Evolutionary conservation across 2,888 invertebrate species (phyloP).

Genomic region (Macrosiphum euphorbiae): DNA sequence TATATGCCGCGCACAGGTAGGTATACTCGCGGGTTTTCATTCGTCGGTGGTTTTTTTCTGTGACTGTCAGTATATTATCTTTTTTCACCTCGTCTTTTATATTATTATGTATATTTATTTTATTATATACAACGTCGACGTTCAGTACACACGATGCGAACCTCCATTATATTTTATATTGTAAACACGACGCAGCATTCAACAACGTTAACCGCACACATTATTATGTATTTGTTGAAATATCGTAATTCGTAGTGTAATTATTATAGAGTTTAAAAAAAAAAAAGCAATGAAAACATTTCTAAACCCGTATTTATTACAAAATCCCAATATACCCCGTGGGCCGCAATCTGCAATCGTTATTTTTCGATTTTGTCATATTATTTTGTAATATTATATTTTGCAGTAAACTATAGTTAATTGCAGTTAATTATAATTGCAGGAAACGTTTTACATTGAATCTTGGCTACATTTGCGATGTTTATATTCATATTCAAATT

Average conservation of each 20-base stretch:
- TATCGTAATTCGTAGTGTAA: conserved; percentile 14
- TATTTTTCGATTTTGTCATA: not conserved
- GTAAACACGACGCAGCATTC: conserved; percentile 21
- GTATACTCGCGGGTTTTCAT: not conserved
- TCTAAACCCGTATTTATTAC: not conserved
- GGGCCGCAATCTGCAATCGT: not conserved
- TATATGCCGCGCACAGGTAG: not conserved
- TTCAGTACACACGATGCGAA: not conserved
- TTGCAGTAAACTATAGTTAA: no score
- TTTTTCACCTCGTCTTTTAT: not conserved
- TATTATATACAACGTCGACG: not conserved
- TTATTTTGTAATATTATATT: no score
- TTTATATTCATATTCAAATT: not conserved
- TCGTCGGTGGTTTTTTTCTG: conserved; percentile 5
- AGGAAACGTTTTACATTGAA: not conserved
- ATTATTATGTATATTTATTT: not conserved
- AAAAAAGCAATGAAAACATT: not conserved
- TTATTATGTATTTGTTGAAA: not conserved
- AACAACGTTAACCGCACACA: not conserved
- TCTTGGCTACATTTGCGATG: not conserved
- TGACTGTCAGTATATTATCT: not conserved
- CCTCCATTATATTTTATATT: not conserved
- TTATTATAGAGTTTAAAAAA: not conserved
- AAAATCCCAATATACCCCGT: not conserved
- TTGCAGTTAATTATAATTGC: no score